These are phyloP conservation scores for Philhelius pedissequus DNA, from an alignment of 2,888 invertebrate species.

Conservation along the genomic window DNA sequence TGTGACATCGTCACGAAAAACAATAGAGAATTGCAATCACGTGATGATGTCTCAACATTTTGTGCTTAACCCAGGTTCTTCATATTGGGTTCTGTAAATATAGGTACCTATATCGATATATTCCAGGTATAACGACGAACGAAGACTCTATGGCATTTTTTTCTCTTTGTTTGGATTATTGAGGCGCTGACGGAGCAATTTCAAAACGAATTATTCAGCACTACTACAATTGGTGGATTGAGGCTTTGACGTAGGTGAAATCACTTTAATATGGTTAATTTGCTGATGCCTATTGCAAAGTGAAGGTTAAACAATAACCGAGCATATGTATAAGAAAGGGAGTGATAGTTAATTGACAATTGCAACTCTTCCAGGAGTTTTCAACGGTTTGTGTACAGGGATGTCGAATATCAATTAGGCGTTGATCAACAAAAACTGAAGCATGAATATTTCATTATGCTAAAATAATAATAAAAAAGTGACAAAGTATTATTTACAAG, in stretches of 20 bases:
- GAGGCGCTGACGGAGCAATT: constrained; percentile 48
- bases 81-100: constrained; percentile 31
- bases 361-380: neutral
- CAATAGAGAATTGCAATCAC: constrained; percentile 68
- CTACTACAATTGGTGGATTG: neutral
- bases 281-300: neutral
- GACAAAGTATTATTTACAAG: too few species aligned
- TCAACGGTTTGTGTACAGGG: too few species aligned
- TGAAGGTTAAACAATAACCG: neutral
- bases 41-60: constrained; percentile 69
- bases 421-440: too few species aligned
- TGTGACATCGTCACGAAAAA: constrained; percentile 71
- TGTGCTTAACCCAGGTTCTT: constrained; percentile 38
- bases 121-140: constrained; percentile 16
- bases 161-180: constrained; percentile 12
- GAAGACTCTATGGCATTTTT: constrained; percentile 3
- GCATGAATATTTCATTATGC: too few species aligned
- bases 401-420: too few species aligned
- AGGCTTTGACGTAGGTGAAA: constrained; percentile 31
- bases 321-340: neutral
- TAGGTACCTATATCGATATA: too few species aligned
- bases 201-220: constrained; percentile 62
- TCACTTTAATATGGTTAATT: constrained; percentile 49
- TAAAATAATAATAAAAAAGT: too few species aligned
- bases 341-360: neutral